Percentiles rank a stretch among this genome's conserved stretches.
phyloP scores from a whole-genome alignment of 2,888 invertebrate species.

The Hyposoter didymator region DNA sequence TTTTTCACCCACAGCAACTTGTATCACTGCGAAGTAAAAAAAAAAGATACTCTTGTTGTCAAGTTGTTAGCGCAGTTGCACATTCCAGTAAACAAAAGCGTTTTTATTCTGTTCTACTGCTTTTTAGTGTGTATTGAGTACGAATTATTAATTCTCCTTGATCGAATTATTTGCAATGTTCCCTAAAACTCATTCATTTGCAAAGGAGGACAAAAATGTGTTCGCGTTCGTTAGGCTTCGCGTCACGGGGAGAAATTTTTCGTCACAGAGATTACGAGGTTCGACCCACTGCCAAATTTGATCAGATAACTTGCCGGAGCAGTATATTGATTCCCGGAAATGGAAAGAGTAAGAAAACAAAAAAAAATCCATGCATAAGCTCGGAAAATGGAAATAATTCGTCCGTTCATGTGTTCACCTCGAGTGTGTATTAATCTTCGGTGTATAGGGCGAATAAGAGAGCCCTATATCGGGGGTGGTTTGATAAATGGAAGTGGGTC shows the following conservation, averaged over 20 bases:
- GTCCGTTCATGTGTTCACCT: slow-evolving; percentile 3
- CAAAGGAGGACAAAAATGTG: neutral
- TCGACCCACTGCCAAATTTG: neutral
- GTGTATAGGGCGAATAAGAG: slow-evolving; percentile 22
- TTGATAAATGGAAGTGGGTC: slow-evolving; percentile 67
- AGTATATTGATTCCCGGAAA: slow-evolving; percentile 5
- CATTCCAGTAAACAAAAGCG: neutral
- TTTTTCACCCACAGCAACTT: slow-evolving; percentile 25
- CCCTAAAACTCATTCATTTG: neutral
- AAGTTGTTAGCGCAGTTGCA: neutral
- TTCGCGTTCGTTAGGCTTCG: neutral
- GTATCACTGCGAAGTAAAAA: neutral
- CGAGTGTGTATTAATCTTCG: slow-evolving; percentile 35
- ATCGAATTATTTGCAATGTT: neutral
- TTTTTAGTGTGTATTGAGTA: neutral
- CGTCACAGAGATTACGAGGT: neutral
- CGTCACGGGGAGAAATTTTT: neutral
- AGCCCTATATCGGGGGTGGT: slow-evolving; percentile 46
- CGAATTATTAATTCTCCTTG: neutral
- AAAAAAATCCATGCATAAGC: slow-evolving; percentile 11
- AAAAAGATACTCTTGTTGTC: neutral
- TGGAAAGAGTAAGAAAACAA: neutral
- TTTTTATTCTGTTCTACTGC: neutral
- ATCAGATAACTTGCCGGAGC: slow-evolving; percentile 1
- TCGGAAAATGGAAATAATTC: slow-evolving; percentile 3